Base-by-base conservation (phyloP, 2,888 invertebrate species). In the Dione juno region DNA sequence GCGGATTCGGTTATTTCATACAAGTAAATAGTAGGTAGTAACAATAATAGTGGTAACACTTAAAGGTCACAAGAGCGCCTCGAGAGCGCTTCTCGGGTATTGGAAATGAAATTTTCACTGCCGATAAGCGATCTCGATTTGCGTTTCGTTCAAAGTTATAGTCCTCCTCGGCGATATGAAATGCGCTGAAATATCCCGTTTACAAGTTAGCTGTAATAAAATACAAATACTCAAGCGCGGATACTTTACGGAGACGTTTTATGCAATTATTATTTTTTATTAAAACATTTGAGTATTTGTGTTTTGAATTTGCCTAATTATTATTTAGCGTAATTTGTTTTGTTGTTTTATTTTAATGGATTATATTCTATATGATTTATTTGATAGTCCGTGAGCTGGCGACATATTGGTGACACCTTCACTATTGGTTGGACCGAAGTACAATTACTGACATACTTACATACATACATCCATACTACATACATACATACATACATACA, bases 341-440 rank as follows among this genome's bases (percentile, higher is more conserved):
- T 91, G 90, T 92, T 92, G 88, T 92, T 92, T 87, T 88, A 92
- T 89, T 89, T 88, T 88, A 89, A 90, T 90, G 88, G 90, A 90
- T 90, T 90, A 91, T 90, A 88, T 88, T 84, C 84, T 84, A 85
- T 87, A 86, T 82, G 86, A 84, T 88, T 87, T 88, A 86, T 89
- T 84, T 57, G 16, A 37, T 40, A 37, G n/a, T 14, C 5, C 13
- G n/a, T 13, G 19, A 9, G 57, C 16, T 57, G 16, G 57, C 6
- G 40, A n/a, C n/a, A n/a, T n/a, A n/a, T n/a, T n/a, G n/a, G n/a
- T n/a, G 57, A 40, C 57, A 40, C 16, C 57, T 57, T 40, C 16
- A 19, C 57, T 40, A 11, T 57, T 13, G 37, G 5, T 37, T 11
- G 13, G 11, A 6, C 1, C 9, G 11, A 1, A 6, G 11, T 21